Evolutionary conservation across 2,888 invertebrate species (phyloP).

Genomic region (Chymomyza fuscimana): DNA sequence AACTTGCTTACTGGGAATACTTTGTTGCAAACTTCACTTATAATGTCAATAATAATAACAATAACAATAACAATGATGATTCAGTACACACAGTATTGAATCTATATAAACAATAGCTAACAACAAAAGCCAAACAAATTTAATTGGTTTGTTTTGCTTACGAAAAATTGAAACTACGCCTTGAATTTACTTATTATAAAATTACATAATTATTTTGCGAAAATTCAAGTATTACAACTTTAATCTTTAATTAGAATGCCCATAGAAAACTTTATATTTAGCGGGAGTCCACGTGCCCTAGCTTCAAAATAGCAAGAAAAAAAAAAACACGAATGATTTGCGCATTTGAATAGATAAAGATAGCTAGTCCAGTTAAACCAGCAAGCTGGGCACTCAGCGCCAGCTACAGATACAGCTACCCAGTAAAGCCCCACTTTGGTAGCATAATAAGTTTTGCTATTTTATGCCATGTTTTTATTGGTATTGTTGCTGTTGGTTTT

Average conservation of each 20-base stretch:
- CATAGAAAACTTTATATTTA: not conserved
- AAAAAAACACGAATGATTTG: constrained; percentile 44
- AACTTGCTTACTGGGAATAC: no score
- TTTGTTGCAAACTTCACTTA: no score
- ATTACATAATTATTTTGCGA: not conserved
- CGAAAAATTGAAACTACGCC: not conserved
- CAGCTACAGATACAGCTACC: not conserved
- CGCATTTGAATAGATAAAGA: constrained; percentile 33
- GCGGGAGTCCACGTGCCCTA: no score
- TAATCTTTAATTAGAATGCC: not conserved
- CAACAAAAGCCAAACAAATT: not conserved
- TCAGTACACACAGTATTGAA: not conserved
- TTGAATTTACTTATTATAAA: constrained; percentile 32
- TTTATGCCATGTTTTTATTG: constrained; percentile 9
- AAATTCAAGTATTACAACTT: not conserved
- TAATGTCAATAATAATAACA: not conserved
- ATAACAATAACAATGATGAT: not conserved
- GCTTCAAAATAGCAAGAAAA: not conserved
- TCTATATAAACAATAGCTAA: not conserved
- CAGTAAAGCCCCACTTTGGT: not conserved
- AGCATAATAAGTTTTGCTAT: constrained; percentile 59
- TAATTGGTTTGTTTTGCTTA: not conserved
- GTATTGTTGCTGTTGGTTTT: constrained; percentile 28
- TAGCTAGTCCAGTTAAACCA: not conserved
- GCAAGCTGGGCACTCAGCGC: not conserved